Evolutionary conservation across 2,888 invertebrate species (phyloP).

Genomic region (Andrena haemorrhoa): DNA sequence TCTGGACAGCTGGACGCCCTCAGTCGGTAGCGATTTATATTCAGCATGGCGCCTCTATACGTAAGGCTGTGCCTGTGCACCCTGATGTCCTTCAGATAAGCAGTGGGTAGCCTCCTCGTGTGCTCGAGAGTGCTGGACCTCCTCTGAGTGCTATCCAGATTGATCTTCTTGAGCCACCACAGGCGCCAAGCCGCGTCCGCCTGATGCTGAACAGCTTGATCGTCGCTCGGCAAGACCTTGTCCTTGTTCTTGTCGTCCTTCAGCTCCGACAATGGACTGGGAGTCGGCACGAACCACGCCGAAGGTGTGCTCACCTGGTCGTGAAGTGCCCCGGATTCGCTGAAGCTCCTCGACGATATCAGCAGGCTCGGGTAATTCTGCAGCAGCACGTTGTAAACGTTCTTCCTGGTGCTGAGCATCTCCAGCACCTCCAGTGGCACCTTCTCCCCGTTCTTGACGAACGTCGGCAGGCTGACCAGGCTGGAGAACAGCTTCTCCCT

Average conservation of each 20-base stretch:
- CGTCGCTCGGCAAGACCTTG: slow-evolving; percentile 47
- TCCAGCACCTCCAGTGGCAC: slow-evolving; percentile 92
- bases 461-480: slow-evolving; percentile 94
- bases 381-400: slow-evolving; percentile 90
- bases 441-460: slow-evolving; percentile 91
- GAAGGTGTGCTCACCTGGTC: slow-evolving; percentile 81
- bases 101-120: slow-evolving; percentile 86
- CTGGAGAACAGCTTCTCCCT: slow-evolving; percentile 89
- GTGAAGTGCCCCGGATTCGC: slow-evolving; percentile 87
- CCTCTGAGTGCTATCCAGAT: slow-evolving; percentile 84
- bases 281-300: slow-evolving; percentile 78
- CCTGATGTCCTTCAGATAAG: slow-evolving; percentile 90
- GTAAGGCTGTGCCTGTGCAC: slow-evolving; percentile 92
- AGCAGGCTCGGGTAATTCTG: slow-evolving; percentile 92
- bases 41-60: slow-evolving; percentile 94
- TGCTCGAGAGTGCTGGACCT: slow-evolving; percentile 83
- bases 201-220: slow-evolving; percentile 56
- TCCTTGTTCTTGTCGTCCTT: slow-evolving; percentile 56
- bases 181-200: slow-evolving; percentile 85
- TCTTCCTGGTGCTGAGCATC: slow-evolving; percentile 89
- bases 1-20: slow-evolving; percentile 96
- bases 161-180: slow-evolving; percentile 86
- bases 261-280: slow-evolving; percentile 80
- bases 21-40: slow-evolving; percentile 92
- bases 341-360: slow-evolving; percentile 90